Percentiles rank a stretch among this genome's conserved stretches.
Conservation (phyloP, 2,113 vertebrate species). For the Tautogolabrus adspersus region DNA sequence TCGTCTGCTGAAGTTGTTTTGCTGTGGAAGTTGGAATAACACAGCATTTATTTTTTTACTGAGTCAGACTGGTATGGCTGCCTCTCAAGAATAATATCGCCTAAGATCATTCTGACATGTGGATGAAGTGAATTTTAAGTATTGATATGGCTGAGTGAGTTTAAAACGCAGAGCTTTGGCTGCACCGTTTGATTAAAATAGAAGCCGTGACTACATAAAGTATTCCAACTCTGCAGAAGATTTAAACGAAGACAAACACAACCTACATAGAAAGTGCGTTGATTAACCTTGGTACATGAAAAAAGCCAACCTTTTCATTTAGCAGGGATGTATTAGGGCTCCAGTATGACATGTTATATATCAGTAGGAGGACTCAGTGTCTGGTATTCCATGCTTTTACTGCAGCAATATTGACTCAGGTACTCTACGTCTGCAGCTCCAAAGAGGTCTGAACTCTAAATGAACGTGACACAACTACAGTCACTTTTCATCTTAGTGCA, state of each 20-base stretch:
- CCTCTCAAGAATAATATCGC: neutral
- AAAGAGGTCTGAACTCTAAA: conserved; percentile 25
- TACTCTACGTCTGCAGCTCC: neutral
- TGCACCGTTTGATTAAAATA: conserved; percentile 2
- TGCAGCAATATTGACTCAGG: neutral
- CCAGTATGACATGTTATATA: neutral
- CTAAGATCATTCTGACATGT: neutral
- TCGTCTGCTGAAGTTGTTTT: neutral
- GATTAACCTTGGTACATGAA: conserved; percentile 4
- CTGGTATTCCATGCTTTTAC: neutral
- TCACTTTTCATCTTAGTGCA: conserved; percentile 19
- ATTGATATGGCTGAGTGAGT: neutral
- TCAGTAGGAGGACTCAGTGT: conserved; percentile 7
- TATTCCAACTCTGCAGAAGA: neutral
- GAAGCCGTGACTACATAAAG: neutral
- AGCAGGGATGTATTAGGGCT: conserved; percentile 3
- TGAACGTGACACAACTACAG: neutral
- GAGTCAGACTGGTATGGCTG: neutral
- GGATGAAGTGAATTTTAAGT: neutral
- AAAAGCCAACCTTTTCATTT: neutral
- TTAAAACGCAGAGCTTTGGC: neutral
- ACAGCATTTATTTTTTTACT: neutral
- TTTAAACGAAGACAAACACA: neutral
- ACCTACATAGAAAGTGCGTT: neutral
- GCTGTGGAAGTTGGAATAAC: neutral